Percentiles rank a stretch among this genome's conserved stretches.
Evolutionary conservation across 2,113 vertebrate genomes (phyloP).

Genomic region (Cyanistes caeruleus): DNA sequence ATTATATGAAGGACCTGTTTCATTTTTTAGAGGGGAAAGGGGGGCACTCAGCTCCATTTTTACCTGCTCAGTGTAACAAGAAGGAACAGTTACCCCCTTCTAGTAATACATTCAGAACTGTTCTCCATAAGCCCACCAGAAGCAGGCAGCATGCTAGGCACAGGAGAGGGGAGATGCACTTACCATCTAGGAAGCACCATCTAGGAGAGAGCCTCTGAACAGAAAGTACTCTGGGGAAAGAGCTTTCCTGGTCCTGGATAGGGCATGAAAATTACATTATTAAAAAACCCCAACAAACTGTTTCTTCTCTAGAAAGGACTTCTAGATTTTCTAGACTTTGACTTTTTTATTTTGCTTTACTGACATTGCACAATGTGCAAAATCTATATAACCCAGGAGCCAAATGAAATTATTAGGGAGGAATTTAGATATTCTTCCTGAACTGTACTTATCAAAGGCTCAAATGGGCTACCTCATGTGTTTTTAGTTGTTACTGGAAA

Average conservation of each 20-base stretch:
- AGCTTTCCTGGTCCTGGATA: conserved; percentile 83
- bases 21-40: background rate
- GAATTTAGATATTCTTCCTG: background rate
- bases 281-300: background rate
- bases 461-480: background rate
- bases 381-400: background rate
- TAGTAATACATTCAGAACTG: no score
- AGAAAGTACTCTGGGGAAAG: conserved; percentile 83
- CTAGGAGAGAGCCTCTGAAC: conserved; percentile 89
- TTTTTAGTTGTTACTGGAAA: background rate
- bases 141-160: background rate
- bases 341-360: background rate
- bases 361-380: background rate
- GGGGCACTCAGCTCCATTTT: background rate
- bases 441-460: background rate
- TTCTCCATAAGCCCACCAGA: background rate
- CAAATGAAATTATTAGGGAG: background rate
- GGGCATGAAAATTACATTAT: background rate
- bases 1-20: background rate
- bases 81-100: background rate
- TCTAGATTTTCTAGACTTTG: background rate
- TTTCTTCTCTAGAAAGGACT: background rate
- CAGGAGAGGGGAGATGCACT: conserved; percentile 65
- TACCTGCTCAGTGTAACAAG: background rate
- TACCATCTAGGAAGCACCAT: conserved; percentile 99